Conservation (phyloP, 2,113 vertebrate species). For the Notarius lentiginosus region DNA sequence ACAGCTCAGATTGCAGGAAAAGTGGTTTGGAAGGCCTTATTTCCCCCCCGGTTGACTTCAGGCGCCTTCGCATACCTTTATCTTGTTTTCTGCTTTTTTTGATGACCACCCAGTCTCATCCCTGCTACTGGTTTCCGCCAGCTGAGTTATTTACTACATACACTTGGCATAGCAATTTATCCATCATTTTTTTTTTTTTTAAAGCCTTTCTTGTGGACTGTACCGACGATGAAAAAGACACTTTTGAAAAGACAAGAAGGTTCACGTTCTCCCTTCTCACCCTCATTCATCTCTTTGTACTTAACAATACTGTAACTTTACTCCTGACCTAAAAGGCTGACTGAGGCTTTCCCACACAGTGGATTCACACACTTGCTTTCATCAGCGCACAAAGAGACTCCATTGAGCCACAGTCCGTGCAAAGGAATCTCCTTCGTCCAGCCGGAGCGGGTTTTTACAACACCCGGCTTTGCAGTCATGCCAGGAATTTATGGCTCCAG, state of each 20-base stretch:
- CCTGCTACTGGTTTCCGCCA: not conserved
- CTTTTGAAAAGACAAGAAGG: not conserved
- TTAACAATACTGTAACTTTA: conserved; percentile 57
- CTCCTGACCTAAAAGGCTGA: conserved; percentile 57
- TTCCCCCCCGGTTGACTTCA: no score
- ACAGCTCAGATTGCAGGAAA: no score
- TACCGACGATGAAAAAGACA: not conserved
- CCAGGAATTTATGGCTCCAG: conserved; percentile 32
- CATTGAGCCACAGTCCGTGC: conserved; percentile 49
- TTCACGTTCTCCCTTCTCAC: not conserved
- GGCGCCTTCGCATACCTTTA: no score
- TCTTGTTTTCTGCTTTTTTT: no score
- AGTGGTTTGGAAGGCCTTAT: no score
- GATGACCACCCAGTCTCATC: no score
- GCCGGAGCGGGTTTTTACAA: conserved; percentile 29
- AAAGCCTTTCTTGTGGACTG: not conserved
- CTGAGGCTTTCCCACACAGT: conserved; percentile 59
- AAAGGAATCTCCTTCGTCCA: conserved; percentile 13
- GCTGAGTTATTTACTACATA: not conserved
- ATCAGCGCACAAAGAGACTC: conserved; percentile 63
- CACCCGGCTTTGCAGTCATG: conserved; percentile 29
- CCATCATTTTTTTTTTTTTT: not conserved
- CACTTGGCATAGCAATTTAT: not conserved
- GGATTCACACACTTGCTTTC: conserved; percentile 55
- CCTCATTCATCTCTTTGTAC: conserved; percentile 37